Evolutionary conservation across 2,797 vertebrate species (phyloP), one percentile per base, ranked within the genome.

Genomic region (Peromyscus aztecus): DNA sequence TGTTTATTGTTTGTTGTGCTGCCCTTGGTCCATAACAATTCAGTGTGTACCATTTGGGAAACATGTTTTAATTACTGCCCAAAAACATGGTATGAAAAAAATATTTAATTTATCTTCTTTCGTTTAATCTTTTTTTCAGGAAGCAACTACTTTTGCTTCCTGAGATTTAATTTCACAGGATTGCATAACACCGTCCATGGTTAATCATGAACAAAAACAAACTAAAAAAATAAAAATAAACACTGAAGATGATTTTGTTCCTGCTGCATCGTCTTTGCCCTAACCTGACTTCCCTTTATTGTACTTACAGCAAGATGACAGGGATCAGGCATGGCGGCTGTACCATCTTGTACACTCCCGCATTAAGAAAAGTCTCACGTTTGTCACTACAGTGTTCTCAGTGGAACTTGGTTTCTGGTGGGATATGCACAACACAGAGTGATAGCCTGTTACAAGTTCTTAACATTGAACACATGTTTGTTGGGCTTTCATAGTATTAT

Each of bases 251-350:
- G 13, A 4, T 43, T 59, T 73, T 88, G 16, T 43, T 52, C 16
- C 85, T 73, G 49, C 4, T 40, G 34, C 57, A 29, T 87, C n/a
- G 1, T 57, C 23, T 94, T 55, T 43, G 24, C 31, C 17, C 11
- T 8, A 63, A 49, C 24, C 4, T 24, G 19, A 59, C 6, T 92
- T 4, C 16, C 2, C 24, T 71, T 57, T 59, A 17, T 77, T 90
- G 14, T 67, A 24, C 77, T 92, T n/a, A 90, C 55, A 80, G n/a
- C 96, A 94, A 81, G 49, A 37, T 81, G 27, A 49, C 95, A 46
- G 0, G n/a, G 85, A 81, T 69, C 93, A 83, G 67, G 8, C 61
- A 31, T 43, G 55, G 37, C 24, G 86, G 24, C 9, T 76, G 52
- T 49, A 12, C 27, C 86, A 34, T 76, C 89, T 82, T 59, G 37